Evolutionary conservation across 2,113 vertebrate genomes (phyloP), one percentile per base, ranked within the genome.

Genomic region (Silurus glanis): DNA sequence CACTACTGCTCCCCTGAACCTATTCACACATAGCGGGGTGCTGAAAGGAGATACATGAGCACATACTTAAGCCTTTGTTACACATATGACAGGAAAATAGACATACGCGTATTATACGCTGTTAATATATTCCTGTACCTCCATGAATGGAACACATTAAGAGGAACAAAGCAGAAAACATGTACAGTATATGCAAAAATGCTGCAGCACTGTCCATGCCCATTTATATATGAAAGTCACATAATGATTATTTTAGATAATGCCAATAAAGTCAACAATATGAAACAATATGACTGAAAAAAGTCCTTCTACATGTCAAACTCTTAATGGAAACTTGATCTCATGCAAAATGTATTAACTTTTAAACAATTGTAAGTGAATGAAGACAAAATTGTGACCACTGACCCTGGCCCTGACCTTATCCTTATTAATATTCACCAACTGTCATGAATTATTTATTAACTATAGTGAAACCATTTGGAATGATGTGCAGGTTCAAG

Each of bases 41-140:
- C 23, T 61, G 47, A 71, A 61, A 55, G 51, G 51, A 80, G 62
- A 81, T 17, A 80, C 75, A 79, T 16, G 0, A 85, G 84, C 28
- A 64, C 51, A 71, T 49, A 85, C 64, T 85, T 69, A 58, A 80
- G 21, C 56, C 23, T 45, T 86, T 71, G n/a, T 82, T 51, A 25
- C 28, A 83, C 19, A 55, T 55, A 23, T 45, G 37, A 74, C 17
- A 74, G 6, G 21, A 19, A 55, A 53, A 51, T 71, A 80, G 51
- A 85, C 25, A 80, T 55, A 75, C 51, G 28, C 17, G 37, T 37
- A 37, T 19, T 72, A 79, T 51, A 78, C 25, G 47, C 10, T 37
- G 45, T 56, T 37, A 21, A 83, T 37, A 37, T 37, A 37, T 17
- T 83, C 47, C 23, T 82, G 61, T 67, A 82, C n/a, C 61, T 67